phyloP scores from a whole-genome alignment of 2,113 vertebrate species.

The Edolisoma coerulescens region DNA sequence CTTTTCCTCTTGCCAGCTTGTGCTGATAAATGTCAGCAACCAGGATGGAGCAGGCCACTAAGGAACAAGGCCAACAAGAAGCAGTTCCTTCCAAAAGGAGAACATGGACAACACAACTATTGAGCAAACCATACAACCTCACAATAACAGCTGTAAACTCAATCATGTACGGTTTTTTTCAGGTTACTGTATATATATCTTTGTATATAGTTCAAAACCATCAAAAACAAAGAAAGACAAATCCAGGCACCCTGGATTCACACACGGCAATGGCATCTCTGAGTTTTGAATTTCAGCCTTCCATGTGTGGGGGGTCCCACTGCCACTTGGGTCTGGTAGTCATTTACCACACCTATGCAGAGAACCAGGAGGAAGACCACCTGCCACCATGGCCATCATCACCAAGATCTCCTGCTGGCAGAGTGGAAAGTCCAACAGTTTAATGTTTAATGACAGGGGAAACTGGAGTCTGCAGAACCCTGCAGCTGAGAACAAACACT shows the following conservation, averaged over 20 bases:
- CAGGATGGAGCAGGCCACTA: background rate
- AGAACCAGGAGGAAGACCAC: background rate
- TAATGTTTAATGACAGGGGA: background rate
- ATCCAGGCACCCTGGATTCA: background rate
- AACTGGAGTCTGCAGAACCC: background rate
- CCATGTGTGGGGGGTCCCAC: background rate
- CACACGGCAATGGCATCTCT: fast-evolving
- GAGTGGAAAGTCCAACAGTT: background rate
- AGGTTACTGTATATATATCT: background rate
- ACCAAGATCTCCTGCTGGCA: background rate
- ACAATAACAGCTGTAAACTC: background rate
- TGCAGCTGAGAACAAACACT: background rate
- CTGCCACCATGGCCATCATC: background rate
- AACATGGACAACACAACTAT: background rate
- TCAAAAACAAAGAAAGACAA: background rate
- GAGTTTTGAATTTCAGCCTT: background rate
- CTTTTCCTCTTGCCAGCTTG: background rate
- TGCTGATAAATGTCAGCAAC: background rate
- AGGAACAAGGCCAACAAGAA: background rate
- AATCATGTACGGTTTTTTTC: background rate
- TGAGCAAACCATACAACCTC: background rate
- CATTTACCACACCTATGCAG: background rate
- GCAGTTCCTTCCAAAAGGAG: background rate
- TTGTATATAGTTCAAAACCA: background rate
- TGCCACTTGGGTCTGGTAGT: background rate